phyloP scores from a whole-genome alignment of 2,888 invertebrate genomes.

The Melieria omissa region DNA sequence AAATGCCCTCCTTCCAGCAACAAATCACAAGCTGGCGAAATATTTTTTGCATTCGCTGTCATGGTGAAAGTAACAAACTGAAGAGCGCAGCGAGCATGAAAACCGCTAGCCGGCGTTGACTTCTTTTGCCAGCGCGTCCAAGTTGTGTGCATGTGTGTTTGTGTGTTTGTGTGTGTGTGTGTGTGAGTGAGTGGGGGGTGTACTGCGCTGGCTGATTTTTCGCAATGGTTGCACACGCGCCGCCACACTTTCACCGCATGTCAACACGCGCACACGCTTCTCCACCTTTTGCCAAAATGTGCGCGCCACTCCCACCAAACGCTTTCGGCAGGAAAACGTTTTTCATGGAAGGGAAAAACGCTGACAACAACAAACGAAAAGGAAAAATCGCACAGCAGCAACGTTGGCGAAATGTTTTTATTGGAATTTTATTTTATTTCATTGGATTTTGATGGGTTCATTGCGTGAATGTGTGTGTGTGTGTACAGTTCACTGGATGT shows the following conservation, averaged over 20 bases:
- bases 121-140: too few species aligned
- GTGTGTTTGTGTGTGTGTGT: too few species aligned
- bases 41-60: background rate
- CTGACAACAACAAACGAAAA: too few species aligned
- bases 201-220: slow-evolving; percentile 15
- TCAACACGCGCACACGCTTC: slow-evolving; percentile 49
- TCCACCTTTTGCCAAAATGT: slow-evolving; percentile 2
- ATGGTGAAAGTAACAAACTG: background rate
- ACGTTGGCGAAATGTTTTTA: slow-evolving; percentile 59
- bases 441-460: slow-evolving; percentile 66
- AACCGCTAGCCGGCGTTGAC: too few species aligned
- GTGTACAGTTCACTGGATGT: background rate
- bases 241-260: slow-evolving; percentile 52
- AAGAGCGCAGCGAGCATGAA: too few species aligned
- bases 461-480: slow-evolving; percentile 47
- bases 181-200: too few species aligned
- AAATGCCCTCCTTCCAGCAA: background rate
- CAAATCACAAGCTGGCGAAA: background rate
- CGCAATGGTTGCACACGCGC: slow-evolving; percentile 52
- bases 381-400: background rate
- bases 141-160: too few species aligned
- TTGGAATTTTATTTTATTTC: slow-evolving; percentile 66
- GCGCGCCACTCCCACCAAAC: background rate
- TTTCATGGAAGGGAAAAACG: background rate
- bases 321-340: background rate